phyloP scores from a whole-genome alignment of 1,140 invertebrate genomes.

The Phortica variegata region DNA sequence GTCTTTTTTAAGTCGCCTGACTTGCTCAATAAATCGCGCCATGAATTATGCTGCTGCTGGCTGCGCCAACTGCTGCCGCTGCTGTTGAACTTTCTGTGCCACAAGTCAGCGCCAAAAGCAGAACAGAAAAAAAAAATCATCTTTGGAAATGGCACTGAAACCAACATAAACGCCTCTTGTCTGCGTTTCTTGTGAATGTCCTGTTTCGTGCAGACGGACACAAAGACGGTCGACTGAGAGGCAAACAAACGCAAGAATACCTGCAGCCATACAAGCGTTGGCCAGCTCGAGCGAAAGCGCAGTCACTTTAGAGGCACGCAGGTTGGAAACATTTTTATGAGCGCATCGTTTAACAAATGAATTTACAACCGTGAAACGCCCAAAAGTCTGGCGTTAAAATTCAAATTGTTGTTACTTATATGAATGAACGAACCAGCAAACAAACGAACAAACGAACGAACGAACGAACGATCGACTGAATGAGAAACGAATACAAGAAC shows the following conservation, averaged over 20 bases:
- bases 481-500: too few relatives aligned
- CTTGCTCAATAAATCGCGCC: constrained; percentile 47
- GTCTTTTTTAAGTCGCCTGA: constrained; percentile 4
- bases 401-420: constrained; percentile 41
- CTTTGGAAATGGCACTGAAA: constrained; percentile 10
- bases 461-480: too few relatives aligned
- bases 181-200: neutral
- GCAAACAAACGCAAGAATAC: constrained; percentile 13
- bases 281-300: too few relatives aligned
- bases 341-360: constrained; percentile 57
- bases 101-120: constrained; percentile 13
- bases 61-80: too few relatives aligned
- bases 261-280: too few relatives aligned
- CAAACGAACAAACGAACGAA: too few relatives aligned
- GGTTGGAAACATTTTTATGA: constrained; percentile 49
- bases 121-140: too few relatives aligned
- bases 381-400: constrained; percentile 58
- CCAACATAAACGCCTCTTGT: constrained; percentile 25
- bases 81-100: constrained; percentile 48
- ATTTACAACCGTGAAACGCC: constrained; percentile 58
- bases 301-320: constrained; percentile 45
- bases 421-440: neutral
- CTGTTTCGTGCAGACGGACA: constrained; percentile 29
- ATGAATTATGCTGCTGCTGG: constrained; percentile 13
- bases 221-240: constrained; percentile 10